Conservation (phyloP, 2,113 vertebrate species). For the Vulpes vulpes region DNA sequence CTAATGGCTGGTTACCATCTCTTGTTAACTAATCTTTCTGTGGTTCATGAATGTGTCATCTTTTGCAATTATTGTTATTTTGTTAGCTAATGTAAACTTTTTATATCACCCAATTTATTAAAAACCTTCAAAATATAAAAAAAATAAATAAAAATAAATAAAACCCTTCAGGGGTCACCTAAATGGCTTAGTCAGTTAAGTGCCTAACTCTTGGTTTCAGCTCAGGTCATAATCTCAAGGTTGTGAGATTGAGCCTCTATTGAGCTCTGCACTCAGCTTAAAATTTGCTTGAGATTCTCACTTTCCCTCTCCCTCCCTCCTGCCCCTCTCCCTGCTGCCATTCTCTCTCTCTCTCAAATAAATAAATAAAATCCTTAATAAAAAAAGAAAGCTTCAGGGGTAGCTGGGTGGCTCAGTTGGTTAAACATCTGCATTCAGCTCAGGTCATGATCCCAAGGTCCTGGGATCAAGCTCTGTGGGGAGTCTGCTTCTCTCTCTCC, state of each 20-base stretch:
- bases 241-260: neutral
- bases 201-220: neutral
- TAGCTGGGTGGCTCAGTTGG: too few species aligned
- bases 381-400: neutral
- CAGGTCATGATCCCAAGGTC: too few species aligned
- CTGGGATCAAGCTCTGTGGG: too few species aligned
- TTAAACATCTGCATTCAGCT: too few species aligned
- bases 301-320: neutral
- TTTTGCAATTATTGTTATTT: conserved; percentile 30
- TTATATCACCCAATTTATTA: neutral
- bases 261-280: neutral
- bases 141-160: too few species aligned
- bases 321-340: neutral
- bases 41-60: neutral
- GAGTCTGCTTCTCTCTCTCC: too few species aligned
- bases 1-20: neutral
- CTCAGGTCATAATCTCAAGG: neutral
- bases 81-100: conserved; percentile 10
- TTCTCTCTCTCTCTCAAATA: neutral
- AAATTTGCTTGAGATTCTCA: neutral
- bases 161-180: neutral
- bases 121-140: neutral
- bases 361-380: neutral
- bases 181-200: neutral
- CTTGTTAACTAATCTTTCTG: neutral